Evolutionary conservation across 2,888 invertebrate species (phyloP), one percentile per base, ranked within the genome.

Genomic region (Harpagoxenus sublaevis): DNA sequence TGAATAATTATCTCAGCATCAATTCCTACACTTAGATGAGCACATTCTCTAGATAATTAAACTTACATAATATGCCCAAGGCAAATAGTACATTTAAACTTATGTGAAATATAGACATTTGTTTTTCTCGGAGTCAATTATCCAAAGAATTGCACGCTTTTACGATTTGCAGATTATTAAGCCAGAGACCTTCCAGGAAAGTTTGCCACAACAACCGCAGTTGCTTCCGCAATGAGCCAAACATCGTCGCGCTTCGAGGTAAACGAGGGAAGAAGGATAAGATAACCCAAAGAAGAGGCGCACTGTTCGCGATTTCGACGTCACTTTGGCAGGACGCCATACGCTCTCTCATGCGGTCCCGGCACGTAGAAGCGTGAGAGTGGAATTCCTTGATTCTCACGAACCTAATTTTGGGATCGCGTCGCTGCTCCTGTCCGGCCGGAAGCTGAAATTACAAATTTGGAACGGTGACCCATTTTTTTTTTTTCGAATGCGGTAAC

Each of bases 331-430:
- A 84, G 48, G 48, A 60, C 83, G 90, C 89, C 87, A 87, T 83
- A 74, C 73, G 70, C 70, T 78, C 82, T 75, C 68, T 53, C 78
- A 62, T 66, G 45, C 70, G 45, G 60, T 75, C 63, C 31, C 83
- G 79, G 48, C 68, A 75, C 42, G 68, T 62, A 63, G 63, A 81
- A 84, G 85, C 92, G 92, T 92, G 92, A 90, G 92, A 92, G 92
- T 87, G 92, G 92, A 92, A 92, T 92, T 92, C 92, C 92, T 91
- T 91, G 88, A 90, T 92, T 90, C 91, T 91, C 90, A 90, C 88
- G 90, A 92, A 88, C 86, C 86, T 91, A 90, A 92, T 92, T 92
- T 92, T 91, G 84, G 89, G 89, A 87, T 62, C 60, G 35, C 71
- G 57, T 79, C 83, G 83, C 51, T 18, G 75, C 84, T 84, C 62